A percentile compares a stretch with the other conserved stretches of the same genome.
phyloP scores from a whole-genome alignment of 1,140 invertebrate species.

The Drosophila cardini region DNA sequence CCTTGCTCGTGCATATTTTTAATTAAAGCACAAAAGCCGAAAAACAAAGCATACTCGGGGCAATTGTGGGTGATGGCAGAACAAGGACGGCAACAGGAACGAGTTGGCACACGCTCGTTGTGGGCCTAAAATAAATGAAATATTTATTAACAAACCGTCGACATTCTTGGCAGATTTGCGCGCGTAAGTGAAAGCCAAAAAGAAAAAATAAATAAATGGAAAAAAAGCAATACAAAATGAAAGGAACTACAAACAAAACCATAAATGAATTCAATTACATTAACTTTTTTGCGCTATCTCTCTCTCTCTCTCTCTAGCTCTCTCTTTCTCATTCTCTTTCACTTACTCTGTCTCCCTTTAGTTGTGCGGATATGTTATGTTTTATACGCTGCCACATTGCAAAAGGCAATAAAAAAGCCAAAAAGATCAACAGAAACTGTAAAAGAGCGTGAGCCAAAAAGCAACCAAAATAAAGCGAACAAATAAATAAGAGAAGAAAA shows the following conservation, averaged over 20 bases:
- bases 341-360: not conserved
- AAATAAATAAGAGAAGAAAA: conserved; percentile 77
- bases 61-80: not conserved
- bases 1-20: conserved; percentile 77
- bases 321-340: not conserved
- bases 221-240: conserved; percentile 19
- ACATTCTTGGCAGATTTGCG: conserved; percentile 75
- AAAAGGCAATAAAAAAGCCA: conserved; percentile 59
- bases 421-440: conserved; percentile 5
- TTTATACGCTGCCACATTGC: conserved; percentile 59
- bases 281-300: conserved; percentile 60
- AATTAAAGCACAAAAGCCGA: conserved; percentile 77
- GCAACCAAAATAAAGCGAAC: conserved; percentile 64
- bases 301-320: not conserved
- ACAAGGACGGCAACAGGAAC: not conserved
- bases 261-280: conserved; percentile 83
- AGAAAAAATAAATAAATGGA: conserved; percentile 28
- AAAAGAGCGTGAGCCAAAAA: conserved; percentile 2
- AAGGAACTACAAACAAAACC: conserved; percentile 75
- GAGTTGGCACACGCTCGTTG: conserved; percentile 43
- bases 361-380: conserved; percentile 51
- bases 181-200: conserved; percentile 66
- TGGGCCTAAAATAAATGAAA: conserved; percentile 76
- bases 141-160: conserved; percentile 78
- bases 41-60: conserved; percentile 62